Percentiles rank a stretch among this genome's conserved stretches.
phyloP scores from a whole-genome alignment of 2,888 invertebrate species.

The Cosmopolites sordidus region DNA sequence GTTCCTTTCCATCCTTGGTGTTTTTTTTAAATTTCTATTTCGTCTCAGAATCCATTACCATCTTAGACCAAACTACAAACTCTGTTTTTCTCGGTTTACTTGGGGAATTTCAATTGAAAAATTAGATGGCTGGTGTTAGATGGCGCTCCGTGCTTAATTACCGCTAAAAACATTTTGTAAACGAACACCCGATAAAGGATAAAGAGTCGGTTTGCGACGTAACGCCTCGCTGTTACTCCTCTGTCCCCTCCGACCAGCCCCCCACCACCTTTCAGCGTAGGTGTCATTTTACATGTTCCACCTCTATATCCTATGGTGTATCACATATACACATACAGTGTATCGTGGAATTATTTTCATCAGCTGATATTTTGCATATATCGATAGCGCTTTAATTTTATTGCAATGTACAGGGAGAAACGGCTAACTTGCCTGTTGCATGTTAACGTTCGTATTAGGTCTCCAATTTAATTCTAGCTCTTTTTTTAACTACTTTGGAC shows the following conservation, averaged over 20 bases:
- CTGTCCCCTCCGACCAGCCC: constrained; percentile 7
- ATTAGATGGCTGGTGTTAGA: background rate
- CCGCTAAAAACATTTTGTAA: constrained; percentile 42
- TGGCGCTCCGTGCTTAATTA: constrained; percentile 28
- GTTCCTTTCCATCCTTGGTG: too few species aligned
- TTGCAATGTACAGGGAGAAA: too few species aligned
- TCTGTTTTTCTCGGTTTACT: background rate
- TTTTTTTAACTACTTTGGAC: too few species aligned
- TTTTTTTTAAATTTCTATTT: too few species aligned
- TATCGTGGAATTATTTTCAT: too few species aligned
- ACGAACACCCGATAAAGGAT: constrained; percentile 36
- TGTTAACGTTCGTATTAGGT: too few species aligned
- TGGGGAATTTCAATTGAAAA: background rate
- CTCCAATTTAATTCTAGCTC: too few species aligned
- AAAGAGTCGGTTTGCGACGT: constrained; percentile 36
- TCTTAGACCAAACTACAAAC: background rate
- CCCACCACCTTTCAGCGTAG: background rate
- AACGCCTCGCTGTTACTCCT: constrained; percentile 21
- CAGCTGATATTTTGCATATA: too few species aligned
- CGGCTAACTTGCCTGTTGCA: too few species aligned
- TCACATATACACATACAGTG: too few species aligned
- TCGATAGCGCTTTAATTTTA: too few species aligned
- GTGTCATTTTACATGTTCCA: constrained; percentile 10
- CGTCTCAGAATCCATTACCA: background rate
- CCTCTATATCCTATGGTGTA: too few species aligned